Evolutionary conservation across 1,140 invertebrate species (phyloP).

Genomic region (Hormaphis cornu): DNA sequence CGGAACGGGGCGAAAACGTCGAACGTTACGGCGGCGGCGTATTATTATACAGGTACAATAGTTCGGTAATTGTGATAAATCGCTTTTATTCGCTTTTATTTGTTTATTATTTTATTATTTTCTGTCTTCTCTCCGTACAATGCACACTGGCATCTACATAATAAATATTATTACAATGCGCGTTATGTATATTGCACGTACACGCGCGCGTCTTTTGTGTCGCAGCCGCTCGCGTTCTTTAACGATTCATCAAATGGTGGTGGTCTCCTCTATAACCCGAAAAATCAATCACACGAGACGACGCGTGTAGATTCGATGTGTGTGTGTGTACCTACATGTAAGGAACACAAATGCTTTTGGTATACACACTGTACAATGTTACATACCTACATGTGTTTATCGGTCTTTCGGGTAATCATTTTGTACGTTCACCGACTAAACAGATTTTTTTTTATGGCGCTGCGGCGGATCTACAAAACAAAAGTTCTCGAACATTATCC

Average conservation of each 20-base stretch:
- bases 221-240: not conserved
- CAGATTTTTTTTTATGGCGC: too few species aligned
- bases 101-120: not conserved
- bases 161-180: too few species aligned
- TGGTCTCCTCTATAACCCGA: not conserved
- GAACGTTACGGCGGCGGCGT: not conserved
- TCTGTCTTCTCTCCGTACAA: not conserved
- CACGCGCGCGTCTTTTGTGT: not conserved
- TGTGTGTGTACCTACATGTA: not conserved
- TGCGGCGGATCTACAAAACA: too few species aligned
- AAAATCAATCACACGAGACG: conserved; percentile 5
- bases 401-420: too few species aligned
- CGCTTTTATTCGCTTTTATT: conserved; percentile 23
- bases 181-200: not conserved
- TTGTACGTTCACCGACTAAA: too few species aligned
- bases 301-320: not conserved
- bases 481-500: too few species aligned
- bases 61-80: conserved; percentile 23
- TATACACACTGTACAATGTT: too few species aligned
- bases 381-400: too few species aligned
- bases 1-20: not conserved
- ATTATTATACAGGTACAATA: too few species aligned
- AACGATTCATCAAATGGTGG: conserved; percentile 5
- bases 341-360: too few species aligned
- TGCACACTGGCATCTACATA: not conserved